Percentiles rank a stretch among this genome's conserved stretches.
phyloP scores from a whole-genome alignment of 2,113 vertebrate species.

The Silurus meridionalis region DNA sequence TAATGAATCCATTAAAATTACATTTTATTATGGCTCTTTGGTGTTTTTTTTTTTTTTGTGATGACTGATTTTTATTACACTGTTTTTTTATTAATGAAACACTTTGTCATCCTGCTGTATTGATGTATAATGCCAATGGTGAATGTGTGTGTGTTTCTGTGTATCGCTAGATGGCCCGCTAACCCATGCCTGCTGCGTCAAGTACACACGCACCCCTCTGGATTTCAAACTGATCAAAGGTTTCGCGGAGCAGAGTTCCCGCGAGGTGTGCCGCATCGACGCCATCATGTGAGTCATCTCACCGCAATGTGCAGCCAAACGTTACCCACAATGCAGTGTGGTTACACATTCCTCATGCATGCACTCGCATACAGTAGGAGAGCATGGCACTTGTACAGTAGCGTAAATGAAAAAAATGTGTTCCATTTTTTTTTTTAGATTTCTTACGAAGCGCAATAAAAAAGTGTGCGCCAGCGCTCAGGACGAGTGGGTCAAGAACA shows the following conservation, averaged over 20 bases:
- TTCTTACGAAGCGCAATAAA: conserved; percentile 57
- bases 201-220: conserved; percentile 59
- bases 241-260: conserved; percentile 60
- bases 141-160: conserved; percentile 42
- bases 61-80: too few relatives aligned
- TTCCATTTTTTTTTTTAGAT: conserved; percentile 52
- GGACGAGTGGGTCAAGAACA: conserved; percentile 66
- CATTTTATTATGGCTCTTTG: too few relatives aligned
- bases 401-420: not conserved
- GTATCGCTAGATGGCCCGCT: conserved; percentile 43
- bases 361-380: not conserved
- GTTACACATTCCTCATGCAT: conserved; percentile 4
- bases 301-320: conserved; percentile 26
- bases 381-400: not conserved
- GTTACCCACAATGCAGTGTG: conserved; percentile 35
- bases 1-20: too few relatives aligned
- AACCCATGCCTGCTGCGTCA: conserved; percentile 64
- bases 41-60: too few relatives aligned
- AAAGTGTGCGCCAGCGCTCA: conserved; percentile 57
- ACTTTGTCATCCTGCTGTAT: too few relatives aligned
- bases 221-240: conserved; percentile 59
- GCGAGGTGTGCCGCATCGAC: conserved; percentile 67
- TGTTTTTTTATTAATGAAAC: too few relatives aligned
- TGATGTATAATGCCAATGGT: not conserved
- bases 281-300: conserved; percentile 74